Percentiles rank a stretch among this genome's conserved stretches.
Evolutionary conservation across 1,140 invertebrate genomes (phyloP).

Genomic region (Drosophila sucinea): DNA sequence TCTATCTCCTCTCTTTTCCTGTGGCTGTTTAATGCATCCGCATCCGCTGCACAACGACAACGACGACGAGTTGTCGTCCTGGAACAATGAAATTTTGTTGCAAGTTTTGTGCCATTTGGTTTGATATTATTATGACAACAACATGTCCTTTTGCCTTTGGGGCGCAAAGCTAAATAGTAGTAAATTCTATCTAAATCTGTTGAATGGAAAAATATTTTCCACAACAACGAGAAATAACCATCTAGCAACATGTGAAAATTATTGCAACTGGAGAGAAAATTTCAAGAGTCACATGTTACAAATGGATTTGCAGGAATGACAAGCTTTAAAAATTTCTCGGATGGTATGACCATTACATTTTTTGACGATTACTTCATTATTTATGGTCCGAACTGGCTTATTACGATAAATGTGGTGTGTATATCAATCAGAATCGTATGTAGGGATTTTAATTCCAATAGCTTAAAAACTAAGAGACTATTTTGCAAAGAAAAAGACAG

Average conservation of each 20-base stretch:
- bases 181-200: conserved; percentile 2
- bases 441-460: too few species aligned
- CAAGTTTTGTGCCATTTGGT: conserved; percentile 28
- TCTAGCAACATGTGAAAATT: conserved; percentile 8
- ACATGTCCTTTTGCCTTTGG: conserved; percentile 41
- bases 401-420: too few species aligned
- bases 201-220: conserved; percentile 10
- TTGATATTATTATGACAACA: conserved; percentile 51
- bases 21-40: conserved; percentile 42
- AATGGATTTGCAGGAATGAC: neutral
- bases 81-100: conserved; percentile 57
- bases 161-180: neutral
- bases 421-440: too few species aligned
- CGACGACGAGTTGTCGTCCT: conserved; percentile 15
- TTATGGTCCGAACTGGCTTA: too few species aligned
- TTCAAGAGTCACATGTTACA: neutral
- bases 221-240: neutral
- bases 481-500: too few species aligned
- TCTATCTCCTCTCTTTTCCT: neutral
- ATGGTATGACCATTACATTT: too few species aligned
- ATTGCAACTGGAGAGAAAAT: neutral
- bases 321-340: neutral
- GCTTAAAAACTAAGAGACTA: too few species aligned
- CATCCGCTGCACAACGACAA: conserved; percentile 26
- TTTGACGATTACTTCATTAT: too few species aligned